phyloP scores from a whole-genome alignment of 2,113 vertebrate genomes.

The Procavia capensis region DNA sequence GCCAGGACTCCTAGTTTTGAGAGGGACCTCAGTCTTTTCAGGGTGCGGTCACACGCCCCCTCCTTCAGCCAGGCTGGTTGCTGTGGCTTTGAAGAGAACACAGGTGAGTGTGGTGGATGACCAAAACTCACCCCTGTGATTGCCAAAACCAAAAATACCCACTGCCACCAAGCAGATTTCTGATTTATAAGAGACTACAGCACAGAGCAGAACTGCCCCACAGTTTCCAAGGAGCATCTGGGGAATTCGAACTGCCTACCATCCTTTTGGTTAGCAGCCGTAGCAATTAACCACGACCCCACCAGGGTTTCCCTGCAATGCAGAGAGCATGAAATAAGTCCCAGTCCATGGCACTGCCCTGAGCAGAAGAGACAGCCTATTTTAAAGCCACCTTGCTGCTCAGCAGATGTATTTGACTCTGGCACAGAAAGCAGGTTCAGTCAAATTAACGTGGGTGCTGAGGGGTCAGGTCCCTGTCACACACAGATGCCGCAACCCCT shows the following conservation, averaged over 20 bases:
- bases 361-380: neutral
- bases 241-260: too few species aligned
- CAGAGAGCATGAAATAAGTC: neutral
- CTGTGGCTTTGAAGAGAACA: neutral
- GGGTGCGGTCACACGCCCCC: neutral
- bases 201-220: too few species aligned
- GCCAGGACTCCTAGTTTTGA: neutral
- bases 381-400: neutral
- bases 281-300: too few species aligned
- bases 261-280: too few species aligned
- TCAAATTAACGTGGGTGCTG: neutral
- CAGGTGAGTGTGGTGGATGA: neutral
- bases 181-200: too few species aligned
- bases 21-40: neutral
- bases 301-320: too few species aligned
- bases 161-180: too few species aligned
- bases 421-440: neutral
- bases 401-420: neutral
- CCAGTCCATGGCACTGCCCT: neutral
- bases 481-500: fast-evolving
- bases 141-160: too few species aligned
- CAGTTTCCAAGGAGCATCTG: too few species aligned
- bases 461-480: fast-evolving
- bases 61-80: neutral
- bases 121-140: neutral